phyloP scores from a whole-genome alignment of 2,113 vertebrate species.

The Myotis davidii region DNA sequence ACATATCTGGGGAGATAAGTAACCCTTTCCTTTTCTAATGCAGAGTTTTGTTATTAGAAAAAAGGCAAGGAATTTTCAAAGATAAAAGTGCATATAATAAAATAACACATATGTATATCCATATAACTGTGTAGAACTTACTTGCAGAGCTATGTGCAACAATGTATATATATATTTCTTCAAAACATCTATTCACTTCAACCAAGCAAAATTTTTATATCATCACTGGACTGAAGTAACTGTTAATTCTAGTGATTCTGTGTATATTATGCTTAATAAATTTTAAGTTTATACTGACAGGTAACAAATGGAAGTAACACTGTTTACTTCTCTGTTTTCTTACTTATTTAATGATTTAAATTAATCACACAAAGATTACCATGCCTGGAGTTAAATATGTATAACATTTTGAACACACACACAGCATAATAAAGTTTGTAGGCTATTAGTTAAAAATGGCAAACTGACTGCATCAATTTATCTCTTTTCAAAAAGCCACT shows the following conservation, averaged over 20 bases:
- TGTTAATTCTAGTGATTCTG: not conserved
- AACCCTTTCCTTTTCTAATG: not conserved
- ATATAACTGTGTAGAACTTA: not conserved
- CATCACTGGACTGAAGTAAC: not conserved
- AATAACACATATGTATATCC: not conserved
- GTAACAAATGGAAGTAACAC: not conserved
- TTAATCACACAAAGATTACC: not conserved
- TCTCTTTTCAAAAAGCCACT: not conserved
- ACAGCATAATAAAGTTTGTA: not conserved
- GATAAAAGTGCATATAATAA: not conserved
- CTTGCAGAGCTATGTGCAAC: not conserved
- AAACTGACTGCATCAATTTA: not conserved
- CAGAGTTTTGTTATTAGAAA: not conserved
- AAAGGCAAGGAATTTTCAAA: not conserved
- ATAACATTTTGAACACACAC: not conserved
- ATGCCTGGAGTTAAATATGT: not conserved
- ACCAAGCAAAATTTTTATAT: not conserved
- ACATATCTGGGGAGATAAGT: not conserved
- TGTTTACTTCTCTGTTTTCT: not conserved
- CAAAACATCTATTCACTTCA: not conserved
- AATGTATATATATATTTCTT: not conserved
- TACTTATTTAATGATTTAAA: not conserved
- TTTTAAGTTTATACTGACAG: not conserved
- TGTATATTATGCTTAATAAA: not conserved
- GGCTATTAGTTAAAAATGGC: not conserved